A percentile compares a stretch with the other conserved stretches of the same genome.
phyloP scores from a whole-genome alignment of 92 coral and sea anemone genomes.

The Muricea muricata region DNA sequence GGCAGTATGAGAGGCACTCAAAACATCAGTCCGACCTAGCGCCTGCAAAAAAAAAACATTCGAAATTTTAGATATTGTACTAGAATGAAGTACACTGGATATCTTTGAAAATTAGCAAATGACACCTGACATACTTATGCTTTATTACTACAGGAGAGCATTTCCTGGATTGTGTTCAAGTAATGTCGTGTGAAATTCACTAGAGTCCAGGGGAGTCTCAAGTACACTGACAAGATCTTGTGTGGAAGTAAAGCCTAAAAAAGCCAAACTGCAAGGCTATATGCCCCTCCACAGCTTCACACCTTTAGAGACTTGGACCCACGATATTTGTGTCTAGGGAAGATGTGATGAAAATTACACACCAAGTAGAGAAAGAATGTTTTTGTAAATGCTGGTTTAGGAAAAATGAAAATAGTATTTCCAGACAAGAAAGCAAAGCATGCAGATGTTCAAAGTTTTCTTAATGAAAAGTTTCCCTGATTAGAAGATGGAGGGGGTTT shows the following conservation, averaged over 20 bases:
- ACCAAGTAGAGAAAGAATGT: constrained; percentile 54
- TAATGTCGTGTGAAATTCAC: too few species aligned
- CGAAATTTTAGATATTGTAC: too few species aligned
- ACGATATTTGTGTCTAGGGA: constrained; percentile 67
- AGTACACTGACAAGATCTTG: too few species aligned
- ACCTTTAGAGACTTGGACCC: constrained; percentile 75
- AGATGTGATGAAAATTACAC: constrained; percentile 57
- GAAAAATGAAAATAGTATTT: constrained; percentile 70
- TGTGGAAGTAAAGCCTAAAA: constrained; percentile 63
- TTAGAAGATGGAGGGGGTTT: constrained; percentile 69
- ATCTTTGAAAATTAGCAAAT: neutral
- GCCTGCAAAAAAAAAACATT: too few species aligned
- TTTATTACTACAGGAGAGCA: constrained; percentile 52
- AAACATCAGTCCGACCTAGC: too few species aligned
- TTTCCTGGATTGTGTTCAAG: constrained; percentile 59
- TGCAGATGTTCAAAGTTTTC: constrained; percentile 53
- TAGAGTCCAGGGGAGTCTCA: too few species aligned
- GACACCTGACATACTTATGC: too few species aligned
- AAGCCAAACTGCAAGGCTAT: constrained; percentile 57
- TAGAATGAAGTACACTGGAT: too few species aligned
- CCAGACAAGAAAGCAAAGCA: constrained; percentile 70
- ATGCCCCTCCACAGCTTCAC: constrained; percentile 54
- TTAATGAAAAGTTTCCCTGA: constrained; percentile 69
- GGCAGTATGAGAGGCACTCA: too few species aligned
- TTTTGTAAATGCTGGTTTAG: constrained; percentile 66